Base-by-base conservation (phyloP, 2,797 vertebrate species). In the Balearica regulorum region DNA sequence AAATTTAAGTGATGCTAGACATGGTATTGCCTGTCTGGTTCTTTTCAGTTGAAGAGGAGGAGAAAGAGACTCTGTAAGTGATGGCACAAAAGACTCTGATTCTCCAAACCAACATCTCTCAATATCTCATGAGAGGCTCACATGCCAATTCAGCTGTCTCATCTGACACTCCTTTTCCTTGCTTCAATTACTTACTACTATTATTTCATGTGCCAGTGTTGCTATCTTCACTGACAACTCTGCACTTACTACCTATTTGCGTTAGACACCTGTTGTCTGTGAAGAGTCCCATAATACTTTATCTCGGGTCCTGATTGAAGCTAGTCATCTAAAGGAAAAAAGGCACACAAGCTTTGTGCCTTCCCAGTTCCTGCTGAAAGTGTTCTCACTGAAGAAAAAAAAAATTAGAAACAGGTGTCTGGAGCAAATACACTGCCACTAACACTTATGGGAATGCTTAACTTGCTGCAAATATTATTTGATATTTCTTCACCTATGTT, bases 161-260 rank as follows among this genome's bases (percentile, higher is more conserved):
- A 79, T 61, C 60, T 95, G 92, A 87, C 81, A 70, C 62, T 84
- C 60, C 44, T 95, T 83, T 87, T 70, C 87, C 70, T 86, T 82
- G 62, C 64, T 95, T 87, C 75, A 71, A 22, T 93, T 93, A 60
- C 73, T 82, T 64, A 37, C 68, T 53, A 22, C 68, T 91, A 3
- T 80, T 92, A 81, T 89, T 95, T 91, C 57, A 87, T 2, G 1
- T 81, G 89, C 61, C 78, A 69, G 33, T 44, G 53, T 78, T 89
- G 17, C 48, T 57, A 1, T 77, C 64, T 90, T 58, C 65, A 29
- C 53, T 85, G 90, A 83, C 86, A 95, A 4, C 46, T 41, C 49
- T 65, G 46, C n/a, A 51, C 65, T 64, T 65, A 61, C 49, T 80
- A 62, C 44, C 71, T 90, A 4, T 87, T 83, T 91, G 21, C 0